These are phyloP conservation scores for Apus apus DNA, from an alignment of 2,113 vertebrate species.

Conservation along the genomic window DNA sequence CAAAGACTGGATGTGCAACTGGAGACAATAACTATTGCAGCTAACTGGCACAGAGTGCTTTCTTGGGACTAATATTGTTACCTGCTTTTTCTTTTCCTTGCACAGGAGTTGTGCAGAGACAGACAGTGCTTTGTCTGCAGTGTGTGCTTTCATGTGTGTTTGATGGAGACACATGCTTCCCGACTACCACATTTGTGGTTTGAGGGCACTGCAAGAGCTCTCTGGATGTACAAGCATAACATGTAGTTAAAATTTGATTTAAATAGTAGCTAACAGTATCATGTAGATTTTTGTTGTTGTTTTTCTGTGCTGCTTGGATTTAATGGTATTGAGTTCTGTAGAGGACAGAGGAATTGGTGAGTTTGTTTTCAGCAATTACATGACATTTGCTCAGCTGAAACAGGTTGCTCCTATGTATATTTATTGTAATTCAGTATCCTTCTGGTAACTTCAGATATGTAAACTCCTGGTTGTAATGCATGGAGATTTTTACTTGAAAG, in stretches of 20 bases:
- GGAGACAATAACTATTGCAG: neutral
- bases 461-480: neutral
- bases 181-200: neutral
- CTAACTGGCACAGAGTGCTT: neutral
- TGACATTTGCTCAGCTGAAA: neutral
- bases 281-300: neutral
- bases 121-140: neutral
- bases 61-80: neutral
- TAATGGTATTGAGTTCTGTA: neutral
- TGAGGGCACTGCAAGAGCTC: neutral
- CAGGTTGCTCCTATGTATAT: neutral
- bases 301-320: neutral
- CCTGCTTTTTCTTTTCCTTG: neutral
- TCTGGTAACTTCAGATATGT: neutral
- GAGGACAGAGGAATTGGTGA: neutral
- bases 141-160: rapidly evolving
- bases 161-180: neutral
- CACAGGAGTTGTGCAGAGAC: neutral
- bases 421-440: neutral
- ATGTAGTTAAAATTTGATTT: neutral
- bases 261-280: neutral
- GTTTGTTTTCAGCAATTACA: neutral
- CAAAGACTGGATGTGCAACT: neutral
- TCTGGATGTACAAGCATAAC: neutral
- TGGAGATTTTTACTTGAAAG: neutral